Conservation (phyloP, 2,113 vertebrate genomes). For the Oryzias celebensis region DNA sequence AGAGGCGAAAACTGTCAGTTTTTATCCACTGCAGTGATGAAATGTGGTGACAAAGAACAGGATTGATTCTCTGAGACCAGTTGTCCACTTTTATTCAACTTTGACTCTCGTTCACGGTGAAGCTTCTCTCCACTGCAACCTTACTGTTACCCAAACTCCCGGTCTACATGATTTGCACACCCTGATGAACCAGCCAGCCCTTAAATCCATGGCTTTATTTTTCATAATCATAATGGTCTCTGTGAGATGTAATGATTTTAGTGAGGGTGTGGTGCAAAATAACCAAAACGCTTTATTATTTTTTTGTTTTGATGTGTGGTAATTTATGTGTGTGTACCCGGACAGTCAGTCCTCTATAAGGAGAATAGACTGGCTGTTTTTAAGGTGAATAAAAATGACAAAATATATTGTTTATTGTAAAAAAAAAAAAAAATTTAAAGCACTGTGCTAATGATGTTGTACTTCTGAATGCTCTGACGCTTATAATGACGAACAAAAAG, state of each 20-base stretch:
- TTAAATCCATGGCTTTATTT: slow-evolving; percentile 78
- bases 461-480: slow-evolving; percentile 69
- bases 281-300: slow-evolving; percentile 69
- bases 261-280: slow-evolving; percentile 62
- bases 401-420: slow-evolving; percentile 75
- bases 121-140: slow-evolving; percentile 32
- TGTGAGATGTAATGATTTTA: slow-evolving; percentile 79
- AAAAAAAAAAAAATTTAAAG: slow-evolving; percentile 28
- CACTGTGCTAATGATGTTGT: slow-evolving; percentile 77
- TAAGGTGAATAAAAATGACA: slow-evolving; percentile 70
- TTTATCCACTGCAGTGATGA: slow-evolving; percentile 26
- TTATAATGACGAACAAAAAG: slow-evolving; percentile 65
- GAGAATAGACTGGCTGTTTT: slow-evolving; percentile 80
- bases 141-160: slow-evolving; percentile 45
- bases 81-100: background rate
- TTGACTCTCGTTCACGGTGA: background rate
- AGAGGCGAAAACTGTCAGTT: slow-evolving; percentile 7
- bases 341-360: slow-evolving; percentile 63
- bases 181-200: slow-evolving; percentile 48
- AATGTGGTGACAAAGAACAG: slow-evolving; percentile 21
- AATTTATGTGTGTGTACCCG: slow-evolving; percentile 63
- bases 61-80: slow-evolving; percentile 46
- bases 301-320: slow-evolving; percentile 35
- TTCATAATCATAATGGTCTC: slow-evolving; percentile 79
- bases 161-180: slow-evolving; percentile 41